Base-by-base conservation (phyloP, 2,888 invertebrate genomes). In the Rosalia funebris region DNA sequence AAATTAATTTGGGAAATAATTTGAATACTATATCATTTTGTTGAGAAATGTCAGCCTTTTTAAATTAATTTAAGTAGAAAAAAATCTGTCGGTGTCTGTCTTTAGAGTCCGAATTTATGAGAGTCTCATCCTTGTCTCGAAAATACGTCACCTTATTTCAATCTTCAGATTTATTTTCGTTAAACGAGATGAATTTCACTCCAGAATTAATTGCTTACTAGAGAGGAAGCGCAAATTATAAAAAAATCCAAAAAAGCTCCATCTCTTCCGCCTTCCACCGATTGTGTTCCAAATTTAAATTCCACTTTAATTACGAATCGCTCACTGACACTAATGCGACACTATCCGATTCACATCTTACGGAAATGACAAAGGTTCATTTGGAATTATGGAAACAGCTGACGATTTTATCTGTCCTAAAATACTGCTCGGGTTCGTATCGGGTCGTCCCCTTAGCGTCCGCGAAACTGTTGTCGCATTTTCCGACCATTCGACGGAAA, bases 331-430 rank as follows among this genome's bases (percentile, higher is more conserved):
- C 25, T 11, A 9, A 37, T 20, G 25, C 36, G 50, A 19, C 50
- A 25, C n/a, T 39, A 39, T 39, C 50, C 20, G 19, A 50, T 50
- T 20, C 39, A 50, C 20, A 50, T 50, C 39, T 39, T 36, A 39
- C 39, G 50, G 50, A 50, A 50, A 50, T 50, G 50, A 50, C 50
- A 39, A 34, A 50, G 37, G 39, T 50, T 50, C 50, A 50, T 50
- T 39, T 37, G 37, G 17, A 50, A 50, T 50, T 50, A 39, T 50
- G 50, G 39, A 39, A 50, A 50, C 50, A 50, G 50, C 50, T 50
- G 50, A 50, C 50, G 39, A 50, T 50, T 50, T 50, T 50, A 50
- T 50, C 50, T 50, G 20, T 25, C 39, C 39, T 50, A 37, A 50
- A 50, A 50, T 50, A 39, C 39, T 14, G 50, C 39, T 11, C n/a